A percentile compares a stretch with the other conserved stretches of the same genome.
These are phyloP conservation scores for Brachionus paranguensis DNA, from an alignment of 1,140 invertebrate genomes.

Conservation along the genomic window DNA sequence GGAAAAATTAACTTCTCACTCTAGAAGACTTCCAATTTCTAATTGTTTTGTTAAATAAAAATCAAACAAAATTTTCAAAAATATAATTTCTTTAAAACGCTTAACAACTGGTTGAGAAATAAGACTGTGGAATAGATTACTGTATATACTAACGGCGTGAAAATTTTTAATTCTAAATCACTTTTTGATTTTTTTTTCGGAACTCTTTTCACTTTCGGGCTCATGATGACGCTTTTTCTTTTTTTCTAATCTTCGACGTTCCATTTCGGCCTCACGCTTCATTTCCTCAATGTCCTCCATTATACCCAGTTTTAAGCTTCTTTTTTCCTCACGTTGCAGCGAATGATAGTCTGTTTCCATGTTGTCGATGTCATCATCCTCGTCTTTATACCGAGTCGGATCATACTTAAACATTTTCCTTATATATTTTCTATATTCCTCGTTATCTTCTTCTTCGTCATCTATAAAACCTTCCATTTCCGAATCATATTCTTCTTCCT, in stretches of 20 bases:
- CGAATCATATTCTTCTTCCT: constrained; percentile 38
- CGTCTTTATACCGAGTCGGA: constrained; percentile 23
- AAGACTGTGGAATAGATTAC: background rate
- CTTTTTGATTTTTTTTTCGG: constrained; percentile 28
- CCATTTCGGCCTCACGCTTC: constrained; percentile 18
- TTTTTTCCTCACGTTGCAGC: background rate
- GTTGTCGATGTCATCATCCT: constrained; percentile 33
- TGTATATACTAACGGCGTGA: background rate
- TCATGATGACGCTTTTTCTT: constrained; percentile 13
- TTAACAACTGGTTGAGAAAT: background rate
- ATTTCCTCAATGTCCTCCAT: constrained; percentile 27
- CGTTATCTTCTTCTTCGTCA: constrained; percentile 12
- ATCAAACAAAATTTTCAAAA: background rate
- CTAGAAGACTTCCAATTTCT: background rate
- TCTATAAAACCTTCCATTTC: constrained; percentile 40
- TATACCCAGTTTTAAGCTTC: constrained; percentile 24
- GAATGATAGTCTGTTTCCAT: constrained; percentile 39
- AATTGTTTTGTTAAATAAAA: background rate
- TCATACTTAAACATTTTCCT: constrained; percentile 37
- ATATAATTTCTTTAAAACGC: background rate
- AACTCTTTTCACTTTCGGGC: background rate
- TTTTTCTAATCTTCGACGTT: background rate
- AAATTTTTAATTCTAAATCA: background rate
- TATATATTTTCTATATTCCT: background rate
- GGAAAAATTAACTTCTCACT: background rate